A percentile compares a stretch with the other conserved stretches of the same genome.
Conservation (phyloP, 2,113 vertebrate species). For the Leptobrachium ailaonicum region DNA sequence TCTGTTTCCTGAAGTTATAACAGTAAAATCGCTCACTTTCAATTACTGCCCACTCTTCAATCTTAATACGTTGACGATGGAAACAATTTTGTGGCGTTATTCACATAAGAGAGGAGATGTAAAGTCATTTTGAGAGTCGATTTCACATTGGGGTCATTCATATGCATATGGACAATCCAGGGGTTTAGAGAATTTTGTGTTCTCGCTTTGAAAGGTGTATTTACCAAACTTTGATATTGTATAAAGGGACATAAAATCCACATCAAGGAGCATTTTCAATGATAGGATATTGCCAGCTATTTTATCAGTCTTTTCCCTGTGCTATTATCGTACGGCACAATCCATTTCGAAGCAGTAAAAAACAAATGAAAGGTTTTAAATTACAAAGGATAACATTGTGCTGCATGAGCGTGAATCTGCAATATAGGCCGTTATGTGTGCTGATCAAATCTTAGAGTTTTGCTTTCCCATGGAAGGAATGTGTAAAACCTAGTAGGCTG, state of each 20-base stretch:
- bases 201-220: slow-evolving; percentile 50
- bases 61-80: slow-evolving; percentile 56
- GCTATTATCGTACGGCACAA: slow-evolving; percentile 49
- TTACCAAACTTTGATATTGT: slow-evolving; percentile 23
- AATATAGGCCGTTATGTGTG: slow-evolving; percentile 47
- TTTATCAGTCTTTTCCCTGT: slow-evolving; percentile 34
- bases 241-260: slow-evolving; percentile 46
- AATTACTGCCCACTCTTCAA: slow-evolving; percentile 57
- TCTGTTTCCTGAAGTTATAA: slow-evolving; percentile 56
- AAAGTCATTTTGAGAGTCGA: slow-evolving; percentile 52
- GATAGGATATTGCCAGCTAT: slow-evolving; percentile 42
- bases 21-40: slow-evolving; percentile 57
- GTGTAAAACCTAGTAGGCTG: slow-evolving; percentile 29
- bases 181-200: slow-evolving; percentile 50
- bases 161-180: slow-evolving; percentile 26
- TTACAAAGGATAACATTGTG: slow-evolving; percentile 46
- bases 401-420: slow-evolving; percentile 22
- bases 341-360: slow-evolving; percentile 48
- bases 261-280: slow-evolving; percentile 36
- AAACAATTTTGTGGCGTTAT: slow-evolving; percentile 62
- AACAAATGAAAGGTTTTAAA: slow-evolving; percentile 53
- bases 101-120: slow-evolving; percentile 48
- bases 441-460: slow-evolving; percentile 30
- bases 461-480: slow-evolving; percentile 48
- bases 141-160: slow-evolving; percentile 46